These are phyloP conservation scores for Arothron firmamentum DNA, from an alignment of 2,113 vertebrate species.

Conservation along the genomic window DNA sequence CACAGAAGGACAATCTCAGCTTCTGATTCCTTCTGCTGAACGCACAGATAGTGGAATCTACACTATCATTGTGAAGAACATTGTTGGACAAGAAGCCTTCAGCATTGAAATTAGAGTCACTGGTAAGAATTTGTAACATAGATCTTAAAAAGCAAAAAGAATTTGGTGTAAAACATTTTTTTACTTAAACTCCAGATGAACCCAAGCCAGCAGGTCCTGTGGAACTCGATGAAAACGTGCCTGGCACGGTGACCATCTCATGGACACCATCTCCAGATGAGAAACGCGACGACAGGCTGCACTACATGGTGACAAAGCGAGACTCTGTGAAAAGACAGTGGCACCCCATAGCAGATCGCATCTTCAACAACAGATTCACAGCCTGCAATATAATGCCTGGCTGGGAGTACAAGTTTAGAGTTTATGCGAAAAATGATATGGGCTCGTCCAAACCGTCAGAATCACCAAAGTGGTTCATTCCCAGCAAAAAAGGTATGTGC, in stretches of 20 bases:
- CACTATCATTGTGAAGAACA: conserved; percentile 74
- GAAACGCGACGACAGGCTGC: conserved; percentile 73
- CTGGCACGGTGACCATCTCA: conserved; percentile 81
- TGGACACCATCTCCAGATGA: conserved; percentile 87
- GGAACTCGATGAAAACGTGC: conserved; percentile 81
- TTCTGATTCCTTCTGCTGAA: conserved; percentile 80
- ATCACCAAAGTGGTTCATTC: conserved; percentile 81
- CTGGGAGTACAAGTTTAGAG: conserved; percentile 84
- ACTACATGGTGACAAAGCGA: conserved; percentile 82
- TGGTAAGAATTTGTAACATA: conserved; percentile 69
- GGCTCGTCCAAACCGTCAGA: conserved; percentile 81
- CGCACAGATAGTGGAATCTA: conserved; percentile 80
- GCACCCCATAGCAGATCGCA: conserved; percentile 74
- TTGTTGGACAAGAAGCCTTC: conserved; percentile 74
- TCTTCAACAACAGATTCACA: conserved; percentile 89
- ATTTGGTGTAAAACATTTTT: background rate
- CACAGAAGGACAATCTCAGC: conserved; percentile 74
- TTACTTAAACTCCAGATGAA: conserved; percentile 68
- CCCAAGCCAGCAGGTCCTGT: conserved; percentile 83
- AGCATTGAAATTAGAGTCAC: conserved; percentile 82
- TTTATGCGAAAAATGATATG: conserved; percentile 86
- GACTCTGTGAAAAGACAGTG: conserved; percentile 79
- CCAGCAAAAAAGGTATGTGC: conserved; percentile 70
- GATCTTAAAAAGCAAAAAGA: background rate
- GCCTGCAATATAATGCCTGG: conserved; percentile 81